A percentile compares a stretch with the other conserved stretches of the same genome.
Evolutionary conservation across 2,797 vertebrate genomes (phyloP).

Genomic region (Hydrolagus colliei): DNA sequence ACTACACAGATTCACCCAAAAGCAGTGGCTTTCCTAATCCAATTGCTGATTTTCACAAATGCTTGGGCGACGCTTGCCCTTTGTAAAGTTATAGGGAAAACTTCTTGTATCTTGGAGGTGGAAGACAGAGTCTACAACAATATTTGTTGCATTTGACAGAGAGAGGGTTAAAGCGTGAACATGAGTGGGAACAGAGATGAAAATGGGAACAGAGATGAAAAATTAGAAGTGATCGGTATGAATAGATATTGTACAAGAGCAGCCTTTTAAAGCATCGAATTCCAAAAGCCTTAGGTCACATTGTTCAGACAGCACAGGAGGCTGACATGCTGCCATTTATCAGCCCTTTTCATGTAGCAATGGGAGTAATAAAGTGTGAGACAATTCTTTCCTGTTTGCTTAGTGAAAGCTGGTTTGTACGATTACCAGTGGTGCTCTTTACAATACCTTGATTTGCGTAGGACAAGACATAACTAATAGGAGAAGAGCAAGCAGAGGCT

Average conservation of each 20-base stretch:
- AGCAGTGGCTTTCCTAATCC: too few species aligned
- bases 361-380: background rate
- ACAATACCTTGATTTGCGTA: constrained; percentile 53
- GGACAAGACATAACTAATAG: constrained; percentile 34
- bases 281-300: background rate
- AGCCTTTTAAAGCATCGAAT: background rate
- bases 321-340: constrained; percentile 10
- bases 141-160: background rate
- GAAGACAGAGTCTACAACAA: background rate
- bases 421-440: constrained; percentile 55
- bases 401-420: constrained; percentile 45
- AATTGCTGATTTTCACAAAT: background rate
- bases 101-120: background rate
- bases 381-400: constrained; percentile 37
- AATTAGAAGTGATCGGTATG: background rate
- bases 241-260: background rate
- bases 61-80: background rate
- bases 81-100: background rate
- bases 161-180: background rate
- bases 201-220: background rate
- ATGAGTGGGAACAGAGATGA: background rate
- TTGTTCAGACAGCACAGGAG: background rate
- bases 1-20: too few species aligned
- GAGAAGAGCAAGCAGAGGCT: constrained; percentile 40
- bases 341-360: constrained; percentile 8